Percentiles rank a stretch among this genome's conserved stretches.
Conservation (phyloP, 1,140 invertebrate genomes). For the Pogonus chalceus region DNA sequence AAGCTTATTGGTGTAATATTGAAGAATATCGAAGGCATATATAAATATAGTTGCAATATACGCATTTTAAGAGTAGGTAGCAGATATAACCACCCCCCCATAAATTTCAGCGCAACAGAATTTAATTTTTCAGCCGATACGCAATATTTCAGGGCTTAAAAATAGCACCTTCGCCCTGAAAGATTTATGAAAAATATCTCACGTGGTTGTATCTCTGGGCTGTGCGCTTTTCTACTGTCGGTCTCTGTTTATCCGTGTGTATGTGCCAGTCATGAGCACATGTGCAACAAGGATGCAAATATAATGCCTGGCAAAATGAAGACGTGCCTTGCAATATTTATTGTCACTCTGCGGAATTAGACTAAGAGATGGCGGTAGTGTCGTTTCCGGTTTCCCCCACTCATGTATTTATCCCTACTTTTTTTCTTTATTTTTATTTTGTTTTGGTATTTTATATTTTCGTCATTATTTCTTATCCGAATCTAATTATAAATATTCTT, state of each 20-base stretch:
- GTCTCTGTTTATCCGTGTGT: neutral
- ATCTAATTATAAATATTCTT: too few species aligned
- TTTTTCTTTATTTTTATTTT: too few species aligned
- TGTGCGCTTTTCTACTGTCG: neutral
- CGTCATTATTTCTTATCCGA: too few species aligned
- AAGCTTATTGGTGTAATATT: too few species aligned
- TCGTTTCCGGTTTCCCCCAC: neutral
- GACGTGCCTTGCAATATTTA: conserved; percentile 14
- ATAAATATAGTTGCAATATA: too few species aligned
- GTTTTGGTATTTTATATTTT: too few species aligned
- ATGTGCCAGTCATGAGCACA: neutral
- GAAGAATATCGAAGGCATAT: too few species aligned
- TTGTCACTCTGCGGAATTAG: conserved; percentile 18
- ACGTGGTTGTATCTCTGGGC: neutral
- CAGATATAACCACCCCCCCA: too few species aligned
- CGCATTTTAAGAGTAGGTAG: too few species aligned
- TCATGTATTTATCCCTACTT: too few species aligned
- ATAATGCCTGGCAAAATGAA: neutral
- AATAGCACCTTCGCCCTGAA: conserved; percentile 1
- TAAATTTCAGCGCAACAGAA: neutral
- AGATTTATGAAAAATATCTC: conserved; percentile 7
- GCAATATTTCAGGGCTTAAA: conserved; percentile 6
- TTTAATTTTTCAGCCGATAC: conserved; percentile 7
- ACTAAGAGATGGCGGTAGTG: conserved; percentile 3
- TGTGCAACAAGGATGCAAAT: neutral